These are phyloP conservation scores for Fratercula arctica DNA, from an alignment of 2,797 vertebrate species.

Conservation along the genomic window DNA sequence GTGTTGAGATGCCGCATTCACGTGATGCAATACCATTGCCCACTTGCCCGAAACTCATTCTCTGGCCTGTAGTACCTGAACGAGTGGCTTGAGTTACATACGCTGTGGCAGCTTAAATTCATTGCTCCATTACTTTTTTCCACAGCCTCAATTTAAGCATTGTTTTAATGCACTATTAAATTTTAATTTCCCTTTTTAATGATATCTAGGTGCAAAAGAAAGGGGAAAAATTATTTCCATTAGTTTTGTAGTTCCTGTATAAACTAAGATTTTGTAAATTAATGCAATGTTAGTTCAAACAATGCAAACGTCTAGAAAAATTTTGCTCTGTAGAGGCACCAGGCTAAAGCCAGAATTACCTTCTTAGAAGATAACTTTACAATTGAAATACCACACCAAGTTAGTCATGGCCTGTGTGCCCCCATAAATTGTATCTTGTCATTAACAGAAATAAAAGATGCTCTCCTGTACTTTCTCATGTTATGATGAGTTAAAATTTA, in stretches of 20 bases:
- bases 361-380: slow-evolving; percentile 3
- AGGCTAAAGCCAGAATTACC: neutral
- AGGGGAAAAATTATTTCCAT: neutral
- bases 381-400: neutral
- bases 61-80: neutral
- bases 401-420: neutral
- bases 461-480: slow-evolving; percentile 4
- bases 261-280: neutral
- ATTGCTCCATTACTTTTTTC: slow-evolving; percentile 61
- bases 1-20: neutral
- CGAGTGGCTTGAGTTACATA: slow-evolving; percentile 8
- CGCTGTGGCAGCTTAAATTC: slow-evolving; percentile 54
- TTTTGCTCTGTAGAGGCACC: neutral
- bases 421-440: neutral
- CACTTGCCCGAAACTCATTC: neutral
- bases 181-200: slow-evolving; percentile 65
- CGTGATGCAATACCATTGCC: neutral
- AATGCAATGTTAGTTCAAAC: neutral
- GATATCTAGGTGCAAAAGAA: slow-evolving; percentile 14
- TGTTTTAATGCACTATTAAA: slow-evolving; percentile 63
- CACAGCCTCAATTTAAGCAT: slow-evolving; percentile 42
- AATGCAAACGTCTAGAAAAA: neutral
- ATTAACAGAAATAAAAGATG: neutral
- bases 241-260: neutral
- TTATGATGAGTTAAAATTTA: slow-evolving; percentile 23